Conservation (phyloP, 2,888 invertebrate genomes). For the Protonemura montana region DNA sequence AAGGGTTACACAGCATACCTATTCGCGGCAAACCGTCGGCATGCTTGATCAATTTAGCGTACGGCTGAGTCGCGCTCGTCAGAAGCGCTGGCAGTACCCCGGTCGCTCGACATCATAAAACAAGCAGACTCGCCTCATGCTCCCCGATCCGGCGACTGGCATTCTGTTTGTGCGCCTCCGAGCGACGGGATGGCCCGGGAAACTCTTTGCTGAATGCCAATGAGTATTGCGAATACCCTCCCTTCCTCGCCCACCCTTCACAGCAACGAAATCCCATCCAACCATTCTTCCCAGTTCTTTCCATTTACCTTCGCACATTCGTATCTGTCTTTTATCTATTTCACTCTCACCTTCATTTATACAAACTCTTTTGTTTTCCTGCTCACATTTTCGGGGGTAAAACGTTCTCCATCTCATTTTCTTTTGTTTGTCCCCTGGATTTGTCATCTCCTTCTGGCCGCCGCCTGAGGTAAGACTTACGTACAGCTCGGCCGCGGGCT, state of each 20-base stretch:
- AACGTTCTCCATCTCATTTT: conserved; percentile 41
- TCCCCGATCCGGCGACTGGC: background rate
- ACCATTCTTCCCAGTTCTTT: background rate
- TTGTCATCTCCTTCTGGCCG: background rate
- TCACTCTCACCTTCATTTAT: conserved; percentile 39
- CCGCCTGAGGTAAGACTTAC: background rate
- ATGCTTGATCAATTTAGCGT: conserved; percentile 30
- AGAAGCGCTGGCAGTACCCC: background rate
- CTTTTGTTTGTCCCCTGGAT: conserved; percentile 36
- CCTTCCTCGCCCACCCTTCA: background rate
- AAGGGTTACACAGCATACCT: background rate
- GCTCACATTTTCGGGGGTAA: conserved; percentile 33
- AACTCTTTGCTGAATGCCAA: conserved; percentile 32
- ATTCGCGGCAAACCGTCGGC: background rate
- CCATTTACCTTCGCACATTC: conserved; percentile 34
- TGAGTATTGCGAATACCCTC: conserved; percentile 34
- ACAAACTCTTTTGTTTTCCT: conserved; percentile 23
- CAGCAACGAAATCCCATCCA: background rate
- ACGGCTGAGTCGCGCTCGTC: background rate
- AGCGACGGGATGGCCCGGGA: background rate
- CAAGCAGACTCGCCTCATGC: background rate
- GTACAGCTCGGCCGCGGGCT: background rate
- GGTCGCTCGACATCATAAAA: conserved; percentile 39
- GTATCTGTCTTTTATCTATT: conserved; percentile 39
- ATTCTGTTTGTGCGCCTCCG: conserved; percentile 16